Conservation (phyloP, 1,140 invertebrate species). For the Frieseomelitta varia region DNA sequence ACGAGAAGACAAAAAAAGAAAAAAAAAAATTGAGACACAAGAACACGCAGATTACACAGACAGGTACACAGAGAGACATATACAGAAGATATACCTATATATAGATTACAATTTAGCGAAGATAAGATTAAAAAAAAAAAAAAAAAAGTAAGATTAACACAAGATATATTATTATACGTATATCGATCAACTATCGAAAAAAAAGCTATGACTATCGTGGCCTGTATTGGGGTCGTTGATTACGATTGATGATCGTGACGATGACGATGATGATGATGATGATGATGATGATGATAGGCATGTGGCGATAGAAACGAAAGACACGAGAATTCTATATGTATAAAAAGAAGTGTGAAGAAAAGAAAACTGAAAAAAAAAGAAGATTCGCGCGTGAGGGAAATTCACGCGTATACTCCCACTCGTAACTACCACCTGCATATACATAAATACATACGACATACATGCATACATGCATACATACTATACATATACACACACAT, state of each 20-base stretch:
- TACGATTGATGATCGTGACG: background rate
- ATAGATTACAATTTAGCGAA: constrained; percentile 68
- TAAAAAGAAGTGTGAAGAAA: constrained; percentile 35
- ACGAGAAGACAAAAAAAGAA: constrained; percentile 56
- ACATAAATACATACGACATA: constrained; percentile 33
- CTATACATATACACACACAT: constrained; percentile 44
- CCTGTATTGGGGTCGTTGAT: constrained; percentile 62
- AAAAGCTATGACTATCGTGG: constrained; percentile 78
- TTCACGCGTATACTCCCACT: background rate
- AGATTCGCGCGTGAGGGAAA: constrained; percentile 50
- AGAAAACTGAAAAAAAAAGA: constrained; percentile 24
- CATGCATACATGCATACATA: constrained; percentile 39
- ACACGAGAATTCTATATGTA: constrained; percentile 66
- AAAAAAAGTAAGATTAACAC: constrained; percentile 65
- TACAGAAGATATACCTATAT: constrained; percentile 70
- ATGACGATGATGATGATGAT: constrained; percentile 4
- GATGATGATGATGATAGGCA: constrained; percentile 1
- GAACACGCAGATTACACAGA: constrained; percentile 8
- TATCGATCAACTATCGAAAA: constrained; percentile 72
- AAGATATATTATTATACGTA: constrained; percentile 74
- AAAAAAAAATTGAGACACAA: constrained; percentile 43
- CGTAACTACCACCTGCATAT: constrained; percentile 14
- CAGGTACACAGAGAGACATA: constrained; percentile 47
- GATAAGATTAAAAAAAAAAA: constrained; percentile 61
- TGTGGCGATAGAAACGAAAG: constrained; percentile 30